A percentile compares a stretch with the other conserved stretches of the same genome.
Conservation (phyloP, 2,113 vertebrate species). For the Lates calcarifer region DNA sequence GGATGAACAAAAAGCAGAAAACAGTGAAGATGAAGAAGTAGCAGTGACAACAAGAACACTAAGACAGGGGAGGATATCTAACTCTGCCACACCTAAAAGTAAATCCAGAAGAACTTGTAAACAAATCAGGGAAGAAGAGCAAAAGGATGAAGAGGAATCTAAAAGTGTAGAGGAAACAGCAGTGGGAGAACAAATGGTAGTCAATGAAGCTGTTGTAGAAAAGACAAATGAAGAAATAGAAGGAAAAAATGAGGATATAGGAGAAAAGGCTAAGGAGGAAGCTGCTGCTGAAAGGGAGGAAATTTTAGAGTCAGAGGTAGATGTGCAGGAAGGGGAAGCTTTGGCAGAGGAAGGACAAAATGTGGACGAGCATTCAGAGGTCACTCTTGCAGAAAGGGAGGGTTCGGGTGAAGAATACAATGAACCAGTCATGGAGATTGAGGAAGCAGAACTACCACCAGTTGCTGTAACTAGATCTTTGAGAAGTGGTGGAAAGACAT, state of each 20-base stretch:
- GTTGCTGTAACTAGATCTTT: background rate
- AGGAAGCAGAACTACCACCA: background rate
- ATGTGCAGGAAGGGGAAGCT: background rate
- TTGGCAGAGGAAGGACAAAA: background rate
- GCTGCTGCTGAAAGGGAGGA: background rate
- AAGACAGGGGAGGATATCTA: conserved; percentile 24
- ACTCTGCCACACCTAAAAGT: background rate
- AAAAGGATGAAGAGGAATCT: background rate
- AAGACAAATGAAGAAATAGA: background rate
- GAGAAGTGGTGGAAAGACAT: background rate
- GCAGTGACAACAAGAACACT: conserved; percentile 9
- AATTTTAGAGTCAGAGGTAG: background rate
- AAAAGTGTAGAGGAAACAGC: background rate
- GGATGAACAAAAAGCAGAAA: conserved; percentile 2
- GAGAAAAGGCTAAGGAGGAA: background rate
- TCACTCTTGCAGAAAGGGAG: background rate
- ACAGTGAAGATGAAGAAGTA: conserved; percentile 5
- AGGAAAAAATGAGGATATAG: too few species aligned
- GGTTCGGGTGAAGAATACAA: background rate
- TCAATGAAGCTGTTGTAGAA: background rate
- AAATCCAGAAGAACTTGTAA: conserved; percentile 20
- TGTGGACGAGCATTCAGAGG: background rate
- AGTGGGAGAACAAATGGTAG: background rate
- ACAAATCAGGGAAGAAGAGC: conserved; percentile 18
- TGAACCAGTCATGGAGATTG: too few species aligned